Evolutionary conservation across 2,888 invertebrate species (phyloP).

Genomic region (Glyphotaelius pellucidus): DNA sequence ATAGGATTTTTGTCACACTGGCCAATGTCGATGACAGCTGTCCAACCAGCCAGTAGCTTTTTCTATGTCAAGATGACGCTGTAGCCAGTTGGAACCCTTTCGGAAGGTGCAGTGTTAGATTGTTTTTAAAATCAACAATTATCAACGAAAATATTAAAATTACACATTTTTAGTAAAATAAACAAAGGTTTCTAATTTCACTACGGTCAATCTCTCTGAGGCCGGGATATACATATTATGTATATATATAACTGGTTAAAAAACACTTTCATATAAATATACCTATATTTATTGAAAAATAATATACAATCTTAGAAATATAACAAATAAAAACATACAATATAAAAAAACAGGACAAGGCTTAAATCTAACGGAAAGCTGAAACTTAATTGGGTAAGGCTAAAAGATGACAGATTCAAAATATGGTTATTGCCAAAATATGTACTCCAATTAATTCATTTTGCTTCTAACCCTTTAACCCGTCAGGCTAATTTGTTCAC

Average conservation of each 20-base stretch:
- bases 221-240: too few relatives aligned
- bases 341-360: background rate
- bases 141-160: too few relatives aligned
- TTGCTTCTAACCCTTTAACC: too few relatives aligned
- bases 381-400: background rate
- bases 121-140: too few relatives aligned
- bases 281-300: background rate
- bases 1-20: too few relatives aligned
- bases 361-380: background rate
- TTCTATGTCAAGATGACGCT: too few relatives aligned
- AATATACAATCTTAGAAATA: background rate
- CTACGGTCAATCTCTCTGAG: background rate
- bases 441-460: background rate
- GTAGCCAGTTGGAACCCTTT: too few relatives aligned
- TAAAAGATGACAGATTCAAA: background rate
- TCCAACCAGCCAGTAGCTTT: too few relatives aligned
- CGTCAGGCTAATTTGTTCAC: too few relatives aligned
- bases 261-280: background rate
- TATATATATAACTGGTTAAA: background rate
- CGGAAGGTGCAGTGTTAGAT: too few relatives aligned
- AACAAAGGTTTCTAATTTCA: background rate
- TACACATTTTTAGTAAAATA: too few relatives aligned
- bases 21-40: too few relatives aligned
- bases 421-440: background rate
- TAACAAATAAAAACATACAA: constrained; percentile 2